A percentile compares a stretch with the other conserved stretches of the same genome.
These are phyloP conservation scores for Thyatira batis DNA, from an alignment of 2,888 invertebrate genomes.

Conservation along the genomic window DNA sequence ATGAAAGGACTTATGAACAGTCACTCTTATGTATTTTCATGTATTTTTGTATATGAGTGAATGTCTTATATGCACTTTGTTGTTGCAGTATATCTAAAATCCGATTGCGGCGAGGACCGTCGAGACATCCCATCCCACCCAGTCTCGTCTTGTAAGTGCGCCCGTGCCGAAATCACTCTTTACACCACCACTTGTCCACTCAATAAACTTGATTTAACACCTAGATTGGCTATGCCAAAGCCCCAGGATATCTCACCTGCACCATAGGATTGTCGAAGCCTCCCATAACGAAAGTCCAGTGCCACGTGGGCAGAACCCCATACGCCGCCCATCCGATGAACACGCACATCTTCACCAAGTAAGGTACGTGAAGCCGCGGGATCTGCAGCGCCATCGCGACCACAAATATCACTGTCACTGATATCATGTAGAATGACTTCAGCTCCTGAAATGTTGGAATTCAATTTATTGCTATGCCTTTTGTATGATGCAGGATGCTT, in stretches of 20 bases:
- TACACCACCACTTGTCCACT: too few relatives aligned
- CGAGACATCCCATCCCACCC: too few relatives aligned
- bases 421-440: conserved; percentile 90
- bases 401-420: conserved; percentile 90
- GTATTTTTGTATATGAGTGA: too few relatives aligned
- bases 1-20: too few relatives aligned
- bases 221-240: conserved; percentile 6
- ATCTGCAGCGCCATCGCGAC: conserved; percentile 91
- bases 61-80: too few relatives aligned
- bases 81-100: too few relatives aligned
- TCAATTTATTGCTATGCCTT: neutral
- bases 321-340: conserved; percentile 94
- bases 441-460: conserved; percentile 82
- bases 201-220: conserved; percentile 8
- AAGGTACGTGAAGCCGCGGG: conserved; percentile 86
- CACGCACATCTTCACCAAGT: conserved; percentile 88
- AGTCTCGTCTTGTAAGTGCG: too few relatives aligned
- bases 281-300: conserved; percentile 95
- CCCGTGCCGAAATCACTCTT: too few relatives aligned
- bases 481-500: neutral
- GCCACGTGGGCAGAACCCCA: conserved; percentile 94
- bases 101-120: too few relatives aligned
- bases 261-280: conserved; percentile 94
- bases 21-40: too few relatives aligned
- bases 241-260: conserved; percentile 84